These are phyloP conservation scores for Cnemophilus loriae DNA, from an alignment of 2,113 vertebrate species.

Conservation along the genomic window DNA sequence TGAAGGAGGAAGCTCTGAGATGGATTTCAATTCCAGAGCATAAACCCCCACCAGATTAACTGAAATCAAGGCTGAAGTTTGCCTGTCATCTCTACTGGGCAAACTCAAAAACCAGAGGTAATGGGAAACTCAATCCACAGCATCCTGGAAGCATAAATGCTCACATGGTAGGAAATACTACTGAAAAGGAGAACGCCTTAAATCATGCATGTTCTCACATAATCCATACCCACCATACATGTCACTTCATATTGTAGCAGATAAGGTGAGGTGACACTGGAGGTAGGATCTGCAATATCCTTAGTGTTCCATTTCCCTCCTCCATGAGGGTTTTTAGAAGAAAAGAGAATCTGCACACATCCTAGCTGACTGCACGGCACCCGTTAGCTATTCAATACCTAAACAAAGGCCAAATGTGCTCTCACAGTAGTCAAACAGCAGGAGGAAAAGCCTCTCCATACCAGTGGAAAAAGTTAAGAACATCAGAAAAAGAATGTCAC, in stretches of 20 bases:
- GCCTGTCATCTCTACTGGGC: background rate
- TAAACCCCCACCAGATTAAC: background rate
- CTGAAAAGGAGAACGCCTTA: background rate
- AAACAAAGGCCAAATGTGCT: background rate
- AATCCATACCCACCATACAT: accelerated
- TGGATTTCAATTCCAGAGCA: background rate
- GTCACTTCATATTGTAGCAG: background rate
- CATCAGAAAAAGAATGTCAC: background rate
- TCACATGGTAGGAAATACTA: background rate
- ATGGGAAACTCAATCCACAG: background rate
- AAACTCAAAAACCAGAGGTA: background rate
- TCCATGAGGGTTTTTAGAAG: background rate
- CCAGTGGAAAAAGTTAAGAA: background rate
- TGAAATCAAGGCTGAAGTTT: background rate
- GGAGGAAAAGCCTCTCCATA: background rate
- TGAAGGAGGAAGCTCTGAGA: background rate
- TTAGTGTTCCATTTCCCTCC: background rate
- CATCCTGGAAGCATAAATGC: background rate
- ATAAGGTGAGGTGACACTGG: background rate
- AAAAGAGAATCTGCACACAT: background rate
- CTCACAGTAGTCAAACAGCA: background rate
- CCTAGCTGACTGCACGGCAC: background rate
- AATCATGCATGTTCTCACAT: background rate
- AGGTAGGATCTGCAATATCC: background rate
- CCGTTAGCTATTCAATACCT: background rate